These are phyloP conservation scores for Herpailurus yagouaroundi DNA, from an alignment of 2,113 vertebrate species.

Conservation along the genomic window DNA sequence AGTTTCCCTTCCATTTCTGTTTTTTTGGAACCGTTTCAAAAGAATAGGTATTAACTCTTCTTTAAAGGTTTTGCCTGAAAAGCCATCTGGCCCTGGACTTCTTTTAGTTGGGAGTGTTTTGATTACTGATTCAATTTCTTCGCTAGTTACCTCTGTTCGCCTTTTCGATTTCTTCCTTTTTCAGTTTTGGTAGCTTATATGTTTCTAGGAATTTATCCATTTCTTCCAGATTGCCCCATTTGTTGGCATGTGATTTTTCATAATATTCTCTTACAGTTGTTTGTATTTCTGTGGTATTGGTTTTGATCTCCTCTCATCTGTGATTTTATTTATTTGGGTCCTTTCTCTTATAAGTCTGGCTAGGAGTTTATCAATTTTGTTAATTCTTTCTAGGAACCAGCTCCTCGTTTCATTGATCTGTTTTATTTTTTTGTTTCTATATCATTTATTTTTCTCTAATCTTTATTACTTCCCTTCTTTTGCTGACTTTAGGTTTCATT, in stretches of 20 bases:
- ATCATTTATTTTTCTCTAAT: background rate
- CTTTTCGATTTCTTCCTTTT: background rate
- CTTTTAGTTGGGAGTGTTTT: background rate
- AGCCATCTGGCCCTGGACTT: background rate
- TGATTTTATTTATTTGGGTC: background rate
- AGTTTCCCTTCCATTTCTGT: background rate
- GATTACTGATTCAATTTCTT: background rate
- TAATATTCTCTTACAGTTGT: background rate
- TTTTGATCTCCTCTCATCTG: background rate
- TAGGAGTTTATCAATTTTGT: background rate
- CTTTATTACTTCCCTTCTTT: background rate
- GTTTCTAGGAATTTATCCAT: background rate
- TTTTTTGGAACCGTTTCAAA: background rate
- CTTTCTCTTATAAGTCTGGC: background rate
- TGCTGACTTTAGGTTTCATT: background rate
- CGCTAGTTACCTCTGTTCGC: background rate
- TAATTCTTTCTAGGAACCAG: background rate
- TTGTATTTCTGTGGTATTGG: background rate
- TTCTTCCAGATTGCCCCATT: background rate
- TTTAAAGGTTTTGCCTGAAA: background rate
- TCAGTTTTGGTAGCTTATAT: background rate
- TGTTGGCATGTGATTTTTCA: background rate
- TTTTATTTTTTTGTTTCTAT: background rate
- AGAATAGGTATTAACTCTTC: background rate
- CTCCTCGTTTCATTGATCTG: background rate